These are phyloP conservation scores for Dendrolimus pini DNA, from an alignment of 2,888 invertebrate genomes.

Conservation along the genomic window DNA sequence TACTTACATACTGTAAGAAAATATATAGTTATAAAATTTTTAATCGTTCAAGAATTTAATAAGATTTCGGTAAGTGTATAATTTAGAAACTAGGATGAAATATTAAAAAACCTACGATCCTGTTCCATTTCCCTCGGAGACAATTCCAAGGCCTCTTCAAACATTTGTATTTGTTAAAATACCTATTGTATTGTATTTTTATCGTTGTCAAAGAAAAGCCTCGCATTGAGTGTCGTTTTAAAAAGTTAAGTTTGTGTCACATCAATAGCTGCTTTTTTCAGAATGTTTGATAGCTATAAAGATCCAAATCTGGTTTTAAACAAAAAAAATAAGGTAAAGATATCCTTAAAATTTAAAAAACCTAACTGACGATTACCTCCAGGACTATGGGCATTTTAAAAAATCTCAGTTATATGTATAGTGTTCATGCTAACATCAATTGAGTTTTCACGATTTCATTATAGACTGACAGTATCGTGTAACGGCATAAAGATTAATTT, in stretches of 20 bases:
- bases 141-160: slow-evolving; percentile 14
- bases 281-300: too few species aligned
- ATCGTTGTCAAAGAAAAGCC: slow-evolving; percentile 14
- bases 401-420: neutral
- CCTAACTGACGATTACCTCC: too few species aligned
- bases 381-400: too few species aligned
- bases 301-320: too few species aligned
- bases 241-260: slow-evolving; percentile 10
- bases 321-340: too few species aligned
- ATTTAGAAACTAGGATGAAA: slow-evolving; percentile 10
- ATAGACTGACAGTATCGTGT: neutral
- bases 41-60: too few species aligned
- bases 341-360: too few species aligned
- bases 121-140: slow-evolving; percentile 12
- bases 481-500: too few species aligned
- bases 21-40: too few species aligned
- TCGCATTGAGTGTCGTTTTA: slow-evolving; percentile 20
- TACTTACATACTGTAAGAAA: too few species aligned
- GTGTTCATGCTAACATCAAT: neutral
- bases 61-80: neutral
- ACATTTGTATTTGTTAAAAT: slow-evolving; percentile 25
- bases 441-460: neutral
- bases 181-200: slow-evolving; percentile 14
- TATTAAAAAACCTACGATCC: slow-evolving; percentile 10
- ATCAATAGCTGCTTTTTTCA: slow-evolving; percentile 14